Evolutionary conservation across 2,888 invertebrate genomes (phyloP).

Genomic region (Balanococcus diminutus): DNA sequence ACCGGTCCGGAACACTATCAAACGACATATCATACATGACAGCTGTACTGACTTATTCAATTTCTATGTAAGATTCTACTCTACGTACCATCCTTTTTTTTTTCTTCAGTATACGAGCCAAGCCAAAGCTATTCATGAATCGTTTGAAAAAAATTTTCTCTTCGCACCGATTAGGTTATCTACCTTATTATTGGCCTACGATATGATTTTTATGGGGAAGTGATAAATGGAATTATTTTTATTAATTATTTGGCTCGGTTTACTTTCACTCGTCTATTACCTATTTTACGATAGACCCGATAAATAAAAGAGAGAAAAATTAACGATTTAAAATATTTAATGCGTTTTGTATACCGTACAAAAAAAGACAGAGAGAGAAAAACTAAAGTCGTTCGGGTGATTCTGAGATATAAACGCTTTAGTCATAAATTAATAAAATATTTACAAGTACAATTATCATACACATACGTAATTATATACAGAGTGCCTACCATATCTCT

Average conservation of each 20-base stretch:
- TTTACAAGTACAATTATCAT: not conserved
- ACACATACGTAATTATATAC: not conserved
- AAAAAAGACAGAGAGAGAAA: not conserved
- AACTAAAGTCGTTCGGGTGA: conserved; percentile 10
- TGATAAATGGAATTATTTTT: conserved; percentile 19
- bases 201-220: not conserved
- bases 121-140: not conserved
- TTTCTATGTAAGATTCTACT: conserved; percentile 49
- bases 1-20: conserved; percentile 54
- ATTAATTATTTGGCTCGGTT: not conserved
- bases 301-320: not conserved
- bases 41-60: conserved; percentile 54
- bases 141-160: not conserved
- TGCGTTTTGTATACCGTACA: conserved; percentile 5
- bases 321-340: conserved; percentile 5
- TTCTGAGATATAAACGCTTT: not conserved
- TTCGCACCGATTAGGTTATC: not conserved
- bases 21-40: conserved; percentile 55
- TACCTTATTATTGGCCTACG: not conserved
- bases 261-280: not conserved
- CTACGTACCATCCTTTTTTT: conserved; percentile 39
- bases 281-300: not conserved
- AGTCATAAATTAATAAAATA: not conserved
- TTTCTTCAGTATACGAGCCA: not conserved
- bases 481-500: conserved; percentile 5